These are phyloP conservation scores for Hirtodrosophila cameraria DNA, from an alignment of 2,888 invertebrate genomes.

Conservation along the genomic window DNA sequence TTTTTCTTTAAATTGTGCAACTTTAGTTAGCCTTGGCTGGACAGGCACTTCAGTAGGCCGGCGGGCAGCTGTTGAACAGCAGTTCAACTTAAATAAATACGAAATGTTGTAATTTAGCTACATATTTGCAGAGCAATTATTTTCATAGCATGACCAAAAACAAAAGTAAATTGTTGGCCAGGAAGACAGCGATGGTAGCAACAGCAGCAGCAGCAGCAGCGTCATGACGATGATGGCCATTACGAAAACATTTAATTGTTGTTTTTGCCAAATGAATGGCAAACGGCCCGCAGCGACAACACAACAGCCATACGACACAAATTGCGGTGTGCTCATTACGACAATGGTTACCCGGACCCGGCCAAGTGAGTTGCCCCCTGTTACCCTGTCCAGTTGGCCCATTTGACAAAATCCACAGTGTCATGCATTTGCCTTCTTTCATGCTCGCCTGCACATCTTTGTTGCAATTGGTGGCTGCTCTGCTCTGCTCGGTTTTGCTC, in stretches of 20 bases:
- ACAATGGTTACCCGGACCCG: conserved; percentile 46
- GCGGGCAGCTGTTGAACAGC: conserved; percentile 36
- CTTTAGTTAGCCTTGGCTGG: conserved; percentile 33
- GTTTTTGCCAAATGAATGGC: conserved; percentile 77
- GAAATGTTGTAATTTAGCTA: conserved; percentile 68
- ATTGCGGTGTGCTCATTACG: conserved; percentile 79
- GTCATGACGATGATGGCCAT: conserved; percentile 69
- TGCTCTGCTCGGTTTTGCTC: too few relatives aligned
- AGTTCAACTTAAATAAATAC: conserved; percentile 69
- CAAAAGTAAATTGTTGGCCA: conserved; percentile 28
- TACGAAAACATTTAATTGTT: conserved; percentile 79
- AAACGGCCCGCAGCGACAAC: conserved; percentile 68
- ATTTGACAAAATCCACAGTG: conserved; percentile 41
- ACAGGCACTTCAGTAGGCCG: conserved; percentile 16
- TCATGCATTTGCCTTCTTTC: conserved; percentile 67
- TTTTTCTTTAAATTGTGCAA: conserved; percentile 23
- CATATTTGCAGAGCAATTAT: conserved; percentile 76
- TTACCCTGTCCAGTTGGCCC: conserved; percentile 37
- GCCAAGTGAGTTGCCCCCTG: conserved; percentile 38
- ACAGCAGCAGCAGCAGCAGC: conserved; percentile 42
- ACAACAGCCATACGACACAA: conserved; percentile 67
- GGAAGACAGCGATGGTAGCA: conserved; percentile 13
- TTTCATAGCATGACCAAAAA: conserved; percentile 53
- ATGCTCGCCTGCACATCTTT: conserved; percentile 62
- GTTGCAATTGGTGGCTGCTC: conserved; percentile 41